These are phyloP conservation scores for Lysandra bellargus DNA, from an alignment of 2,888 invertebrate genomes.

Conservation along the genomic window DNA sequence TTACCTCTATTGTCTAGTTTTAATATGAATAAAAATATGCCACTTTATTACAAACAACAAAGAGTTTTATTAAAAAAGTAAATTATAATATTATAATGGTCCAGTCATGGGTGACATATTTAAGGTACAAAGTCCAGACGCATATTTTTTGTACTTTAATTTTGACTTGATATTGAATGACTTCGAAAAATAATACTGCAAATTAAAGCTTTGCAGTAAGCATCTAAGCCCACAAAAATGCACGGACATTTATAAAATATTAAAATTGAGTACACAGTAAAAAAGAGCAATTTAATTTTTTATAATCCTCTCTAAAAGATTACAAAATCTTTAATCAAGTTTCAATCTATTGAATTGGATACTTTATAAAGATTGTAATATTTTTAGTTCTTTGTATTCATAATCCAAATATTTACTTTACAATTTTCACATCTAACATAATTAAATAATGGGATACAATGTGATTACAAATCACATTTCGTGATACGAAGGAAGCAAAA, in stretches of 20 bases:
- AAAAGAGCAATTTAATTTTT: neutral
- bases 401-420: neutral
- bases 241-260: too few relatives aligned
- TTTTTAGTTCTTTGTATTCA: neutral
- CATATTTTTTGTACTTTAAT: neutral
- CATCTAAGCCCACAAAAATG: too few relatives aligned
- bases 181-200: too few relatives aligned
- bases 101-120: neutral
- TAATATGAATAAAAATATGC: neutral
- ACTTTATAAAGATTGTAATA: too few relatives aligned
- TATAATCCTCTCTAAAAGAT: neutral
- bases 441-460: too few relatives aligned
- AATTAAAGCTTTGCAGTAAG: too few relatives aligned
- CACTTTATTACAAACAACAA: neutral
- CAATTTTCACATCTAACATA: neutral
- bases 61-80: neutral
- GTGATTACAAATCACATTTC: neutral
- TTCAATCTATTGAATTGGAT: neutral
- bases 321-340: neutral
- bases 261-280: too few relatives aligned
- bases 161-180: neutral
- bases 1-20: conserved; percentile 17
- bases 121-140: neutral
- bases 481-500: neutral
- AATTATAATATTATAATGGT: neutral